Evolutionary conservation across 2,888 invertebrate genomes (phyloP), one percentile per base, ranked within the genome.

Genomic region (Hoplodrina ambigua): DNA sequence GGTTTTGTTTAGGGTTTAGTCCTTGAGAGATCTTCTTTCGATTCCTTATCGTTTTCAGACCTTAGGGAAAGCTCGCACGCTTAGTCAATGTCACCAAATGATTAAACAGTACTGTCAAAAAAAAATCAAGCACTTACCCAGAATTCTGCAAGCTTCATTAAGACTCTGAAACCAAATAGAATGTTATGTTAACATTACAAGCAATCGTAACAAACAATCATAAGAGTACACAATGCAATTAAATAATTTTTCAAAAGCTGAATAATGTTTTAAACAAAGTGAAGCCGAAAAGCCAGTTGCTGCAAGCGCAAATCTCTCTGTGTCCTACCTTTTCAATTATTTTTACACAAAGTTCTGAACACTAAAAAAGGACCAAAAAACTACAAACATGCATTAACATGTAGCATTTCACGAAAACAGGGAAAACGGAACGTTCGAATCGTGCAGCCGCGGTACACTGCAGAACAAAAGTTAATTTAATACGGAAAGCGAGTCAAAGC

Each of bases 401-500:
- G 66, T 78, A 61, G 66, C 55, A 74, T 74, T 78, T 64, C 78
- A 58, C 20, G 75, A 75, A 75, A 76, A 75, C 61, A 70, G 58
- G 10, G 30, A 49, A 74, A 60, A 77, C 74, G 37, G 20, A 69
- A 53, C 54, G 54, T 70, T 68, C 65, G 59, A 77, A 68, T 68
- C 49, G 80, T 79, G 72, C 82, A 81, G 70, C 65, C 74, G 75
- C 69, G 66, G 77, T 80, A 80, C 68, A 80, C 54, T 77, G 70
- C 74, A 75, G 79, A 83, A 82, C 81, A 84, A 80, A 85, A 83
- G 81, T 85, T 85, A 85, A 86, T 86, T 86, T 82, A 84, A 84
- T 85, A 81, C 70, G 71, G 67, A 83, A 83, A 78, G 72, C 80
- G 78, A 81, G 75, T 78, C 82, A 84, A 84, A 85, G 76, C 73